Conservation (phyloP, 1,140 invertebrate species). For the Holotrichia oblita region DNA sequence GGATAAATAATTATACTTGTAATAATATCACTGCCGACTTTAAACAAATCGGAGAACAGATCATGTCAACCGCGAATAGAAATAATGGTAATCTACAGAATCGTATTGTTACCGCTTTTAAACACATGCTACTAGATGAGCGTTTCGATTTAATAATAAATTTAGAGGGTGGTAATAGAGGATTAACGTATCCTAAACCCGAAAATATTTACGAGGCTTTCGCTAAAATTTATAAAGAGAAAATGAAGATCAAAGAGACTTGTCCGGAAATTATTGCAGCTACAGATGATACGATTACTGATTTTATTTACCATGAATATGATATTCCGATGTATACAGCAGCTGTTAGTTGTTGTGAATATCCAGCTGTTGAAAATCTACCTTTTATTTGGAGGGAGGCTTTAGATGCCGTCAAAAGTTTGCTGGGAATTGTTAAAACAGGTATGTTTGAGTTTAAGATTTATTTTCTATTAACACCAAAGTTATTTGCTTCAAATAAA, state of each 20-base stretch:
- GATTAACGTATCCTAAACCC: constrained; percentile 64
- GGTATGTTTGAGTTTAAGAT: too few species aligned
- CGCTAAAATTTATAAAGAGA: constrained; percentile 62
- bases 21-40: constrained; percentile 65
- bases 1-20: constrained; percentile 66
- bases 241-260: constrained; percentile 51
- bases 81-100: constrained; percentile 54
- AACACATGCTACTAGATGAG: constrained; percentile 65
- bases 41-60: constrained; percentile 57
- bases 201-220: constrained; percentile 65
- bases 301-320: constrained; percentile 67
- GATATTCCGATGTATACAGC: constrained; percentile 68
- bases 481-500: too few species aligned
- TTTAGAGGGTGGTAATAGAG: constrained; percentile 69
- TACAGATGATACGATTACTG: constrained; percentile 62
- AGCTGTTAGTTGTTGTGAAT: constrained; percentile 80
- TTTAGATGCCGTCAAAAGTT: constrained; percentile 74
- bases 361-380: constrained; percentile 72
- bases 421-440: constrained; percentile 65
- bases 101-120: constrained; percentile 66
- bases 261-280: constrained; percentile 48
- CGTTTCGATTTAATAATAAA: constrained; percentile 71
- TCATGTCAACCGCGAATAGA: constrained; percentile 51
- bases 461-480: too few species aligned
- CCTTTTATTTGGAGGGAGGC: constrained; percentile 79